These are phyloP conservation scores for Zosterops hypoxanthus DNA, from an alignment of 2,113 vertebrate species.

Conservation along the genomic window DNA sequence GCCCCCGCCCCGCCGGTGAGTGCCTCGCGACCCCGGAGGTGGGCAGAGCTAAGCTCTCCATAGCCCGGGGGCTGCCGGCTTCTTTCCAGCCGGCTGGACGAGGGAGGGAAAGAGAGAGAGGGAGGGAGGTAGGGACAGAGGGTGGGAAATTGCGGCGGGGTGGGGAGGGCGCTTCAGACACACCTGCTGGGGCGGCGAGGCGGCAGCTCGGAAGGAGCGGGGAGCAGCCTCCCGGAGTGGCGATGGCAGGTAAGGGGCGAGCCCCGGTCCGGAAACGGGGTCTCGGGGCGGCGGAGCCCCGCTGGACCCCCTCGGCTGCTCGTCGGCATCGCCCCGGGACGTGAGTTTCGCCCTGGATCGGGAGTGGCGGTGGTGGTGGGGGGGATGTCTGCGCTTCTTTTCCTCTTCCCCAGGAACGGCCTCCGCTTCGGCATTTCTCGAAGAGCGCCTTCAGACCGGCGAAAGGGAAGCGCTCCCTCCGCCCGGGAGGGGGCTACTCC, in stretches of 20 bases:
- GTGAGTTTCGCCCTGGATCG: not conserved
- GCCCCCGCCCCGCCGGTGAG: not conserved
- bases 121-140: not conserved
- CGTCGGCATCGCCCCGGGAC: not conserved
- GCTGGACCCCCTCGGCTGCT: not conserved
- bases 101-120: not conserved
- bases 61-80: not conserved
- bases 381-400: not conserved
- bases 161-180: not conserved
- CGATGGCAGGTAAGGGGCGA: slow-evolving; percentile 32
- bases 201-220: not conserved
- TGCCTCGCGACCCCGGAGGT: not conserved
- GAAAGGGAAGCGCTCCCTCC: not conserved
- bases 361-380: not conserved
- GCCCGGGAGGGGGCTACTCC: too few relatives aligned
- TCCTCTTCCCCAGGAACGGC: not conserved
- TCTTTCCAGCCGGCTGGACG: not conserved
- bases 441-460: not conserved
- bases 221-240: not conserved
- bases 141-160: not conserved
- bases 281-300: not conserved
- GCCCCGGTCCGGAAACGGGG: not conserved
- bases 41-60: not conserved
- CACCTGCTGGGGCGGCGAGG: slow-evolving; percentile 14
- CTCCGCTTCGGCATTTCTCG: not conserved